Percentiles rank a stretch among this genome's conserved stretches.
Evolutionary conservation across 1,140 invertebrate species (phyloP).

Genomic region (Scaptomyza pallida): DNA sequence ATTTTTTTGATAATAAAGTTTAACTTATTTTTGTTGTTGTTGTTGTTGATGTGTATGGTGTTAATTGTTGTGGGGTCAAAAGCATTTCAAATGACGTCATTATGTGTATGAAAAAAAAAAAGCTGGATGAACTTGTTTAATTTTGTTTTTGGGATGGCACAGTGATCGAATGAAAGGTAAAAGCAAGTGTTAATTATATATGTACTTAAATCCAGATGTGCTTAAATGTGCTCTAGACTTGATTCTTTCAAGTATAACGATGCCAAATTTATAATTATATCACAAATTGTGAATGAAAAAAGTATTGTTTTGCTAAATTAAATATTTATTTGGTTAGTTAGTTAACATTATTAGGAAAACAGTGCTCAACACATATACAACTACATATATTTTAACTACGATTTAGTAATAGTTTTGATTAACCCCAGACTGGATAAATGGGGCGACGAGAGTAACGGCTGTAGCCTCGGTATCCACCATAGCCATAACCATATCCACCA

Average conservation of each 20-base stretch:
- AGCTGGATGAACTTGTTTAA: constrained; percentile 11
- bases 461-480: constrained; percentile 47
- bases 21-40: constrained; percentile 37
- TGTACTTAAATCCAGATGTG: not conserved
- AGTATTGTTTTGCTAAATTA: not conserved
- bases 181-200: constrained; percentile 4
- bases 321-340: constrained; percentile 24
- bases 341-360: constrained; percentile 4
- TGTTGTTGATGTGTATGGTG: constrained; percentile 33
- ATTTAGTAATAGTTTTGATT: constrained; percentile 8
- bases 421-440: constrained; percentile 66
- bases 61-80: constrained; percentile 73
- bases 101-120: constrained; percentile 4
- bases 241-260: too few species aligned
- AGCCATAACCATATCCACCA: constrained; percentile 38
- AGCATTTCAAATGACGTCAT: constrained; percentile 62
- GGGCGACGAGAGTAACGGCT: constrained; percentile 54
- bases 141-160: constrained; percentile 23
- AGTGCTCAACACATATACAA: not conserved
- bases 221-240: not conserved
- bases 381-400: not conserved
- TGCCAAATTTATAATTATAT: too few species aligned
- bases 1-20: constrained; percentile 59
- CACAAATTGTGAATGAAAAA: too few species aligned
- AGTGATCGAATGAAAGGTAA: constrained; percentile 47